These are phyloP conservation scores for Drosophila mimetica DNA, from an alignment of 2,888 invertebrate genomes.

Conservation along the genomic window DNA sequence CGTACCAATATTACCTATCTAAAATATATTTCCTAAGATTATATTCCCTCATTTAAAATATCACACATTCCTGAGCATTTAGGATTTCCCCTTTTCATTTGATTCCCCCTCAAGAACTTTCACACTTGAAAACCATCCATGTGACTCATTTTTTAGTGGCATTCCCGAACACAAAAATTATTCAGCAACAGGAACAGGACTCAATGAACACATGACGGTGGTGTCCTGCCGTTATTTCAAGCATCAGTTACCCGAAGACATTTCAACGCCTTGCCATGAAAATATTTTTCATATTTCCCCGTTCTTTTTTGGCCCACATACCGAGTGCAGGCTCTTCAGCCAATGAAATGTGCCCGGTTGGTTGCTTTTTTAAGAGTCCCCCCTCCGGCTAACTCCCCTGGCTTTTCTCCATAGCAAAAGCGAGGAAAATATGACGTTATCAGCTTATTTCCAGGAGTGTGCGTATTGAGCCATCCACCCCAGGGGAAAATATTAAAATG, in stretches of 20 bases:
- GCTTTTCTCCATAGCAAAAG: not conserved
- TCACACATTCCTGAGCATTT: not conserved
- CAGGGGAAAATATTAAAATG: conserved; percentile 77
- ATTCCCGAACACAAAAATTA: conserved; percentile 30
- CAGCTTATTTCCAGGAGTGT: conserved; percentile 63
- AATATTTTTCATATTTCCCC: conserved; percentile 56
- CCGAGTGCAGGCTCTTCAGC: conserved; percentile 58
- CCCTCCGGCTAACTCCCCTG: conserved; percentile 2
- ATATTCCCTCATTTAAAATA: not conserved
- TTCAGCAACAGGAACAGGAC: conserved; percentile 26
- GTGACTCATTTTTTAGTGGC: conserved; percentile 30
- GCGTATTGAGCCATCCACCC: conserved; percentile 55
- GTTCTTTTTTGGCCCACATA: conserved; percentile 50
- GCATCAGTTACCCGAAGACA: conserved; percentile 50
- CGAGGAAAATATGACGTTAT: conserved; percentile 41
- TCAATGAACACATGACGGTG: conserved; percentile 11
- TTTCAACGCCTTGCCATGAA: conserved; percentile 67
- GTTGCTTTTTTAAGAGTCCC: conserved; percentile 55
- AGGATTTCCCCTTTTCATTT: conserved; percentile 4
- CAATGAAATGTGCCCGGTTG: conserved; percentile 62
- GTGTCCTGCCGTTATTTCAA: conserved; percentile 53
- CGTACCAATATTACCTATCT: too few relatives aligned
- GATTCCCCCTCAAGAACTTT: conserved; percentile 1
- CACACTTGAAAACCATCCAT: conserved; percentile 22
- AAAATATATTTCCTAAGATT: not conserved